phyloP scores from a whole-genome alignment of 2,113 vertebrate species.

The Dicaeum eximium region DNA sequence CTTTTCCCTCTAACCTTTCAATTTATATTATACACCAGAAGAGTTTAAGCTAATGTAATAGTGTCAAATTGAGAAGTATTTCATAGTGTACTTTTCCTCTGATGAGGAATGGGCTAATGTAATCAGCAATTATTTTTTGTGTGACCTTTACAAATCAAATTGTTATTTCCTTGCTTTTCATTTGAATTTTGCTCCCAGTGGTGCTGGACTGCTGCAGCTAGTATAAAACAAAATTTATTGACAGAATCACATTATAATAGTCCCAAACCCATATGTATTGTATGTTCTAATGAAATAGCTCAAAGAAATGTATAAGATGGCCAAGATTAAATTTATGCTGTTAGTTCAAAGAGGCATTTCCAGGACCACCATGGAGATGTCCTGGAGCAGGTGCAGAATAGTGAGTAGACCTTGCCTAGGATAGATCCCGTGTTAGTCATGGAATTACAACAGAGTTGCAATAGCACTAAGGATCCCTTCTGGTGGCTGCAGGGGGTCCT shows the following conservation, averaged over 20 bases:
- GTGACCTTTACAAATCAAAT: constrained; percentile 53
- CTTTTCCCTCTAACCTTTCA: neutral
- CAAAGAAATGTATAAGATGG: neutral
- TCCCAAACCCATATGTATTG: neutral
- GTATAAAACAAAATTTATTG: constrained; percentile 40
- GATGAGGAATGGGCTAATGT: constrained; percentile 32
- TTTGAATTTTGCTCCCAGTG: constrained; percentile 14
- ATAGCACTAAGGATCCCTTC: neutral
- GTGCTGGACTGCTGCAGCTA: neutral
- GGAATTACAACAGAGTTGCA: neutral
- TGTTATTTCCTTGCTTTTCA: constrained; percentile 38
- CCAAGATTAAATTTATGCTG: neutral
- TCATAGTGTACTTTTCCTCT: neutral
- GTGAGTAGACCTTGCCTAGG: neutral
- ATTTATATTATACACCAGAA: neutral
- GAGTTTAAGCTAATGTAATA: neutral
- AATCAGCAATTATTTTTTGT: constrained; percentile 39
- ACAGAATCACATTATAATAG: neutral
- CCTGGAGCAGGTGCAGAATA: neutral
- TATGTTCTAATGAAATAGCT: constrained; percentile 18
- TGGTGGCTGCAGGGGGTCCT: neutral
- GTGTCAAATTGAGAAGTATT: neutral
- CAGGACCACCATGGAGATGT: neutral
- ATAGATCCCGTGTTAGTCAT: neutral
- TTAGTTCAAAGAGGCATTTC: neutral